These are phyloP conservation scores for Empidonax alnorum DNA, from an alignment of 2,113 vertebrate species.

Conservation along the genomic window DNA sequence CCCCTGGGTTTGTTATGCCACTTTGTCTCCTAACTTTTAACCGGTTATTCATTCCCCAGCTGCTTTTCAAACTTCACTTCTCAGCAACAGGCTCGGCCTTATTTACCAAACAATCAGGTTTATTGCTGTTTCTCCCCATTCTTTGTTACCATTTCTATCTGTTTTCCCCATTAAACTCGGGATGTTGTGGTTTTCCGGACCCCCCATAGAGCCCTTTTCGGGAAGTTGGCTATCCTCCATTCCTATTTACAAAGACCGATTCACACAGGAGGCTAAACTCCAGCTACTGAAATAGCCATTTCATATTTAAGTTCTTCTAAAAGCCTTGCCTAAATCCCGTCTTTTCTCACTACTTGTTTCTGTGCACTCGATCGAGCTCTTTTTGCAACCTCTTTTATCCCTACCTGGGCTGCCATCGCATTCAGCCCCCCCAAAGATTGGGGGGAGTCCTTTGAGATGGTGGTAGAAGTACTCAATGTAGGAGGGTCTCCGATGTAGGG, in stretches of 20 bases:
- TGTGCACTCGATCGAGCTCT: background rate
- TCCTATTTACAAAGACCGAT: slow-evolving; percentile 66
- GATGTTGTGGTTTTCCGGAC: slow-evolving; percentile 65
- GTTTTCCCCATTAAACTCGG: slow-evolving; percentile 67
- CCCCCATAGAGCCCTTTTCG: slow-evolving; percentile 59
- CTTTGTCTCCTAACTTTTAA: slow-evolving; percentile 66
- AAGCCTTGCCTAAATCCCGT: background rate
- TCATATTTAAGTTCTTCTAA: slow-evolving; percentile 58
- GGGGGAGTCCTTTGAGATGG: background rate
- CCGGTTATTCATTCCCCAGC: slow-evolving; percentile 52
- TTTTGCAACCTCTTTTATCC: background rate
- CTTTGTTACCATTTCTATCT: slow-evolving; percentile 69
- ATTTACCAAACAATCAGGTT: slow-evolving; percentile 73
- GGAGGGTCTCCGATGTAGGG: background rate
- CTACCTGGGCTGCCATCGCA: background rate
- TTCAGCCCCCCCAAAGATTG: fast-evolving
- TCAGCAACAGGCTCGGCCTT: slow-evolving; percentile 36
- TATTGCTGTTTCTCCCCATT: slow-evolving; percentile 66
- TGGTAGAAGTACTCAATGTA: background rate
- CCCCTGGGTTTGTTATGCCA: slow-evolving; percentile 31
- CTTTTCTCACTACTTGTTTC: slow-evolving; percentile 1
- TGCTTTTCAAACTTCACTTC: slow-evolving; percentile 66
- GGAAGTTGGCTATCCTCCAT: slow-evolving; percentile 71
- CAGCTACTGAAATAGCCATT: slow-evolving; percentile 54
- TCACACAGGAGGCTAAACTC: slow-evolving; percentile 54